Evolutionary conservation across 2,113 vertebrate genomes (phyloP).

Genomic region (Zosterops pallidus): DNA sequence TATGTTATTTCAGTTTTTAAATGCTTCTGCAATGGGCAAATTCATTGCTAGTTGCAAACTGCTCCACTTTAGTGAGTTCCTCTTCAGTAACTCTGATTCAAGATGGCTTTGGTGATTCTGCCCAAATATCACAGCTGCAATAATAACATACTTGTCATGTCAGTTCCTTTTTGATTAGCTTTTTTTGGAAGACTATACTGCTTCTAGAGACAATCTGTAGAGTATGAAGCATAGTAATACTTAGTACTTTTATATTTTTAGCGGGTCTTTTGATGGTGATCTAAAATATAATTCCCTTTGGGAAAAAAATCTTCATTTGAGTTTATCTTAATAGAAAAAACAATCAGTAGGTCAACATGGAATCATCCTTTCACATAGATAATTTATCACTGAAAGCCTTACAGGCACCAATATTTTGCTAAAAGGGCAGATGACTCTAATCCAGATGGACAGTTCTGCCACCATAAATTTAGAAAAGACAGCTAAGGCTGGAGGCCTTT

Average conservation of each 20-base stretch:
- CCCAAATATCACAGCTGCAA: neutral
- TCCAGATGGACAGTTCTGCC: constrained; percentile 40
- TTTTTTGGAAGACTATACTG: neutral
- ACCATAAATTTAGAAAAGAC: constrained; percentile 42
- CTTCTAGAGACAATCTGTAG: neutral
- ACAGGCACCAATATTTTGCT: neutral
- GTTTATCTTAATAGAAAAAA: neutral
- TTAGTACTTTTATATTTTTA: neutral
- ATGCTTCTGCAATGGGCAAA: neutral
- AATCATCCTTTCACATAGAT: constrained; percentile 3
- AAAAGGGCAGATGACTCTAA: constrained; percentile 36
- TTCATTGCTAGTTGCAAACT: neutral
- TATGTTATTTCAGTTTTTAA: neutral
- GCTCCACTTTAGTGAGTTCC: neutral
- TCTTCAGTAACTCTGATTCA: neutral
- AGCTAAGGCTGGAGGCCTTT: constrained; percentile 14
- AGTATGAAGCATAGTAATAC: neutral
- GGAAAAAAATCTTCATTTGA: neutral
- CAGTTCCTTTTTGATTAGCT: neutral
- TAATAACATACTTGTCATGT: neutral
- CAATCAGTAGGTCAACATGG: neutral
- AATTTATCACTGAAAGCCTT: constrained; percentile 31
- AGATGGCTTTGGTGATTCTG: neutral
- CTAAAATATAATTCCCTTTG: neutral
- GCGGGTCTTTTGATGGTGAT: neutral